A percentile compares a stretch with the other conserved stretches of the same genome.
Conservation (phyloP, 2,888 invertebrate genomes). For the Therioaphis trifolii region DNA sequence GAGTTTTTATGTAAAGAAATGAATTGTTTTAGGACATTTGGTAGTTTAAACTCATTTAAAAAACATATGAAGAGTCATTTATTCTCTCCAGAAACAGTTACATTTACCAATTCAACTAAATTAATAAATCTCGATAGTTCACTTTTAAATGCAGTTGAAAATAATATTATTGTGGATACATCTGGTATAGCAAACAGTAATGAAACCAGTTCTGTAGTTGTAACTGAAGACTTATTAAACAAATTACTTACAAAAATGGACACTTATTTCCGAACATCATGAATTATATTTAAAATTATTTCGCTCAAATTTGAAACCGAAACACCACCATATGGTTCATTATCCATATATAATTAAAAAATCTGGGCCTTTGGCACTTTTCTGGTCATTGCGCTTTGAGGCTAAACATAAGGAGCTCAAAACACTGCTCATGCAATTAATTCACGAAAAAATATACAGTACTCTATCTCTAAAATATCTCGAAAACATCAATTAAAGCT, state of each 20-base stretch:
- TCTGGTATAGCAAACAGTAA: constrained; percentile 3
- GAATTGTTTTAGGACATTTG: constrained; percentile 2
- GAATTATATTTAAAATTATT: constrained; percentile 2
- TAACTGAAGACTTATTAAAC: constrained; percentile 3
- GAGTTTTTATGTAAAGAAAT: not conserved
- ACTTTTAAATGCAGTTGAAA: constrained; percentile 9
- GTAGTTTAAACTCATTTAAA: constrained; percentile 19
- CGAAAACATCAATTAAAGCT: not conserved
- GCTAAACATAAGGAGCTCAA: not conserved
- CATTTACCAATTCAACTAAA: not conserved
- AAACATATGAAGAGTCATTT: no score
- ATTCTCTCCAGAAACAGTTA: not conserved
- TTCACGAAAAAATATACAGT: not conserved
- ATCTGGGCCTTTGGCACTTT: not conserved
- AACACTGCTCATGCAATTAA: not conserved
- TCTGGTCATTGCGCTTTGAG: not conserved
- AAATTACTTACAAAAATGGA: not conserved
- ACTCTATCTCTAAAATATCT: no score
- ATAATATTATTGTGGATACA: not conserved
- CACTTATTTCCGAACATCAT: constrained; percentile 2
- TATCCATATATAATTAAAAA: constrained; percentile 3
- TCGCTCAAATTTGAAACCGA: not conserved
- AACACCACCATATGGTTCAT: constrained; percentile 2
- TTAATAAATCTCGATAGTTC: constrained; percentile 14
- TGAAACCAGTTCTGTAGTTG: not conserved